Conservation (phyloP, 1,140 invertebrate genomes). For the Heliconius nattereri region DNA sequence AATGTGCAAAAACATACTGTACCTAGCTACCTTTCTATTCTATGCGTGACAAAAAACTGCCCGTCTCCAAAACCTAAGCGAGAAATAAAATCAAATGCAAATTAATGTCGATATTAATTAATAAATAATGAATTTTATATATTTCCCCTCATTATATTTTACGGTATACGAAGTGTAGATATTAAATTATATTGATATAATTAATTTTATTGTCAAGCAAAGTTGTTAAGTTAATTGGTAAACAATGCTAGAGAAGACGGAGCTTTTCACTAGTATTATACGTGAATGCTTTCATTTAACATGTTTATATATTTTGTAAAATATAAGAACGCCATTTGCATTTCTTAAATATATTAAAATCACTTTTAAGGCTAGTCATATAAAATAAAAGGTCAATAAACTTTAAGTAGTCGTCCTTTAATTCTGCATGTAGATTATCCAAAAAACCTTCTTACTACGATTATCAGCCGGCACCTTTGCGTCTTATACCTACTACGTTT, state of each 20-base stretch:
- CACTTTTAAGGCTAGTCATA: neutral
- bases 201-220: no score
- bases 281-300: neutral
- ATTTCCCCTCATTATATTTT: neutral
- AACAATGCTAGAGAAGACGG: no score
- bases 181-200: no score
- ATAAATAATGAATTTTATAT: neutral
- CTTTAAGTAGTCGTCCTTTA: conserved; percentile 3
- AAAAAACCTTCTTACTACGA: neutral
- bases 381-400: neutral
- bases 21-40: neutral
- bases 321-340: neutral
- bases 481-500: no score
- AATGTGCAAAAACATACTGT: conserved; percentile 19
- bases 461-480: neutral
- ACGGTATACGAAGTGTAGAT: neutral
- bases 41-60: neutral
- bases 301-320: neutral
- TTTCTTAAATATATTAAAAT: neutral
- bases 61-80: neutral
- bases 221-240: no score
- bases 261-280: neutral
- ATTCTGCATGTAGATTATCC: neutral
- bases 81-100: neutral
- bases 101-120: neutral